Evolutionary conservation across 2,797 vertebrate species (phyloP).

Genomic region (Pterois miles): DNA sequence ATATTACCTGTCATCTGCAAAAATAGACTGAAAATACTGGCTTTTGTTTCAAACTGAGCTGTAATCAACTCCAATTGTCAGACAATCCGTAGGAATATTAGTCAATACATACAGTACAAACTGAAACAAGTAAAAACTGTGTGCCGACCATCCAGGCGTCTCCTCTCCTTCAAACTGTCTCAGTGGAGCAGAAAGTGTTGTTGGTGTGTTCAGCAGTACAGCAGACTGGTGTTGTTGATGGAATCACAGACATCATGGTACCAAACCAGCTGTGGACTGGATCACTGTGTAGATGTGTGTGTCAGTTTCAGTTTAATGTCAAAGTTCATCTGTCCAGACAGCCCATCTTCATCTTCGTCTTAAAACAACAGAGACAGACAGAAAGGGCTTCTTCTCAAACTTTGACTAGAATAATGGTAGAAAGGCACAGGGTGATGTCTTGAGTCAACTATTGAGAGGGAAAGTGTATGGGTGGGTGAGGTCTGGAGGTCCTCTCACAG

Average conservation of each 20-base stretch:
- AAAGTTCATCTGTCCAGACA: slow-evolving; percentile 14
- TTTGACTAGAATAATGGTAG: not conserved
- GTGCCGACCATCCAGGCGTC: slow-evolving; percentile 2
- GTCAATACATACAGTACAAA: not conserved
- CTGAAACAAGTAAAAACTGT: not conserved
- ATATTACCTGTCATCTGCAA: not conserved
- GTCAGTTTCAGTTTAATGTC: slow-evolving; percentile 5
- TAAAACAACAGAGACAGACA: not conserved
- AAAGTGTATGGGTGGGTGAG: not conserved
- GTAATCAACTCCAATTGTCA: not conserved
- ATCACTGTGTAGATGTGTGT: not conserved
- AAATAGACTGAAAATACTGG: not conserved
- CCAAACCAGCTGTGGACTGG: slow-evolving; percentile 43
- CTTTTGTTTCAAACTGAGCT: not conserved
- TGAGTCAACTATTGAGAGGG: not conserved
- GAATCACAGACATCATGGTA: slow-evolving; percentile 41
- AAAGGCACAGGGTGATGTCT: not conserved
- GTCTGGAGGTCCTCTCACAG: not conserved
- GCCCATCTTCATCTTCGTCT: slow-evolving; percentile 9
- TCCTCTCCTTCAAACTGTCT: slow-evolving; percentile 20
- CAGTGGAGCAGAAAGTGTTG: slow-evolving; percentile 38
- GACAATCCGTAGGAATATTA: not conserved
- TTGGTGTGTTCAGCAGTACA: slow-evolving; percentile 22
- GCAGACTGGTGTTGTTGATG: slow-evolving; percentile 26
- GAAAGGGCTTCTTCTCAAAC: not conserved